phyloP scores from a whole-genome alignment of 1,140 invertebrate species.

The Drosophila navojoa region DNA sequence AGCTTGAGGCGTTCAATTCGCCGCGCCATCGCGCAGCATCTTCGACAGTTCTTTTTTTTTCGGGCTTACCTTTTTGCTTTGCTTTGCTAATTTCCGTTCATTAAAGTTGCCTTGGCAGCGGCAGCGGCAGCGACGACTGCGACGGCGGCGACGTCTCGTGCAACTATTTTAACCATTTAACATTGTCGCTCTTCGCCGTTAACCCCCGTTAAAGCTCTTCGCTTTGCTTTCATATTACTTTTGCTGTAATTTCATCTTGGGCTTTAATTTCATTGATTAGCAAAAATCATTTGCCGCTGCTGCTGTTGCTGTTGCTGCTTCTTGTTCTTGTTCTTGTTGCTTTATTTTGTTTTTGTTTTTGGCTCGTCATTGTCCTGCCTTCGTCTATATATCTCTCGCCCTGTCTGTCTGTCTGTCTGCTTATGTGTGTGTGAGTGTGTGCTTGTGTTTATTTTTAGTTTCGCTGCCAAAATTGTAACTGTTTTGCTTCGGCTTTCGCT shows the following conservation, averaged over 20 bases:
- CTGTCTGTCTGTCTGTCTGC: slow-evolving; percentile 17
- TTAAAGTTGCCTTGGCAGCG: slow-evolving; percentile 69
- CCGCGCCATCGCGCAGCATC: slow-evolving; percentile 47
- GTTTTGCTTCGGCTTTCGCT: slow-evolving; percentile 17
- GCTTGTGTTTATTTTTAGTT: slow-evolving; percentile 52
- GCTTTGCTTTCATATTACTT: slow-evolving; percentile 23
- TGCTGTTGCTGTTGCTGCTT: slow-evolving; percentile 25
- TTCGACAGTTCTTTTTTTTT: slow-evolving; percentile 49
- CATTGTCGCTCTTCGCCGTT: slow-evolving; percentile 25
- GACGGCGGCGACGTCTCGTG: slow-evolving; percentile 44
- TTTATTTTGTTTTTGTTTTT: slow-evolving; percentile 55
- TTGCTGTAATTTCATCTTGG: slow-evolving; percentile 46
- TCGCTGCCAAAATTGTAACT: slow-evolving; percentile 50
- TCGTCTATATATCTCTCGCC: slow-evolving; percentile 1
- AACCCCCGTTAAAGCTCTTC: slow-evolving; percentile 13
- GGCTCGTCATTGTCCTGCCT: slow-evolving; percentile 64
- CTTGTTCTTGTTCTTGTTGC: slow-evolving; percentile 35
- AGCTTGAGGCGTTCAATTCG: slow-evolving; percentile 28
- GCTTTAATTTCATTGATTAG: slow-evolving; percentile 83
- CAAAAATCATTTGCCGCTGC: slow-evolving; percentile 52
- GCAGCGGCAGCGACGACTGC: not conserved
- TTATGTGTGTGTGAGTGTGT: slow-evolving; percentile 44
- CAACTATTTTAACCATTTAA: slow-evolving; percentile 54
- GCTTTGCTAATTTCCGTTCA: slow-evolving; percentile 80
- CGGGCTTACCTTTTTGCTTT: slow-evolving; percentile 64